phyloP scores from a whole-genome alignment of 1,140 invertebrate genomes.

The Asobara japonica region DNA sequence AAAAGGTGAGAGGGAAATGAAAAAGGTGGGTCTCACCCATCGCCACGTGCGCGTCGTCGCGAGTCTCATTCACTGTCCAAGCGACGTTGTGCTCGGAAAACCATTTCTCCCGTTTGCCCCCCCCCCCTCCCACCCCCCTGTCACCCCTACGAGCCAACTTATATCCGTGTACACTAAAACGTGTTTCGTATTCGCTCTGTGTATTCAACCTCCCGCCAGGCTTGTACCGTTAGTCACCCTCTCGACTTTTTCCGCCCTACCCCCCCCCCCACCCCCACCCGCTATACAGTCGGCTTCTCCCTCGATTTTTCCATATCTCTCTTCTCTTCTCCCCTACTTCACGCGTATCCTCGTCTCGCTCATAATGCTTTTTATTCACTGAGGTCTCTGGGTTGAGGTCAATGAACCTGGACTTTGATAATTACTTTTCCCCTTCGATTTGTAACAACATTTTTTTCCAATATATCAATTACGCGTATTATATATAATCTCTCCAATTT shows the following conservation, averaged over 20 bases:
- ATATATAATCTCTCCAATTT: no score
- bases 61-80: conserved; percentile 44
- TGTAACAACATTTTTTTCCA: not conserved
- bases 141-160: not conserved
- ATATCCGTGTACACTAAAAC: conserved; percentile 36
- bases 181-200: conserved; percentile 49
- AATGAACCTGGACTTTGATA: not conserved
- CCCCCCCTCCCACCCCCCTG: not conserved
- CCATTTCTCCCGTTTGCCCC: not conserved
- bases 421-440: not conserved
- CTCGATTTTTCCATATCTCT: conserved; percentile 15
- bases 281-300: conserved; percentile 7
- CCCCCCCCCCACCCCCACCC: not conserved
- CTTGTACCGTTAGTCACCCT: conserved; percentile 55
- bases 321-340: not conserved
- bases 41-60: conserved; percentile 52
- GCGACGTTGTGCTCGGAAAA: conserved; percentile 11
- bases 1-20: conserved; percentile 5
- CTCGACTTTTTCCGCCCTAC: conserved; percentile 34
- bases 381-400: not conserved
- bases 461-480: no score
- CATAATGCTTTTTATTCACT: not conserved
- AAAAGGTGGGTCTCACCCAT: conserved; percentile 29
- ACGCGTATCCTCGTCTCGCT: not conserved
- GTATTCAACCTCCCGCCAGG: conserved; percentile 48